Evolutionary conservation across 2,113 vertebrate genomes (phyloP), one percentile per base, ranked within the genome.

Genomic region (Sinocyclocheilus rhinocerous): DNA sequence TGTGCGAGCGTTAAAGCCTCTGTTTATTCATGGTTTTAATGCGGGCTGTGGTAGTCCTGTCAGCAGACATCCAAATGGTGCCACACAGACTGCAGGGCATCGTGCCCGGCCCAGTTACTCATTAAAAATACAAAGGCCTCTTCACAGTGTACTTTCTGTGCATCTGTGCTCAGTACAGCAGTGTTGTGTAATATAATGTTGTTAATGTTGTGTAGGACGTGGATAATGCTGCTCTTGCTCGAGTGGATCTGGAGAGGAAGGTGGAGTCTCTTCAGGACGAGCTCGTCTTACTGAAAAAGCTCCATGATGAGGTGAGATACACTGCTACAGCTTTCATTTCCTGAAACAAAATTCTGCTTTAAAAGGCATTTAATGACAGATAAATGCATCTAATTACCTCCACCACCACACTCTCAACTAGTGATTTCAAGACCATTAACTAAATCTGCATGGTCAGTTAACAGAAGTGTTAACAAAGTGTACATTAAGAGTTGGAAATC

Each of bases 261-360:
- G 96, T 99, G 55, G 97, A 98, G 88, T 97, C 97, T 4, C 95
- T 99, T 88, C 97, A 98, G 90, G 97, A 98, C 78, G 98, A 99
- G 93, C 97, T 98, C 87, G 94, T 92, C 90, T 99, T 99, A 94
- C 92, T 99, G 91, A 99, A 97, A 95, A 99, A 99, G 91, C 95
- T 99, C 67, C 97, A 99, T 48, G 97, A 99, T 79, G 98, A 99
- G 94, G 98, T 98, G 89, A 94, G 89, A 52, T 29, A 77, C 29
- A n/a, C 3, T 42, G 7, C 42, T 9, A 42, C 42, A 13, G 63
- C 33, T 6, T 22, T 12, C 39, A 18, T 33, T 50, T 22, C 9
- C 42, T 42, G 42, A 42, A 42, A 42, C 42, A 42, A 42, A 8
- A 8, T 8, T 42, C 42, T 10, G 15, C 6, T 52, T 52, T 16